Percentiles rank a stretch among this genome's conserved stretches.
Conservation (phyloP, 2,888 invertebrate genomes). For the Phyto melanocephala region DNA sequence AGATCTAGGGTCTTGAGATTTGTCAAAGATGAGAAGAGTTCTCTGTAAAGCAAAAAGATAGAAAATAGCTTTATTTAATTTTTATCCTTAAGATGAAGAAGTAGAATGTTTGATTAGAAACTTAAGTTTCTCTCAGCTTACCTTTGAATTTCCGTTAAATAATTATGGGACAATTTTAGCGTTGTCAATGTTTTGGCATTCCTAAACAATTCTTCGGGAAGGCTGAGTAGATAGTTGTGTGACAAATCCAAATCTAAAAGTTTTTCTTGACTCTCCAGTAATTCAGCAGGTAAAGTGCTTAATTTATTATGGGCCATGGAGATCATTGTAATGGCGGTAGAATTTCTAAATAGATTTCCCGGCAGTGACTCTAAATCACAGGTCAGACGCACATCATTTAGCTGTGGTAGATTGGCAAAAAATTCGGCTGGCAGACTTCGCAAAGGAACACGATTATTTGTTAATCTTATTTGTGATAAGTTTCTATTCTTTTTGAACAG, state of each 20-base stretch:
- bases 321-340: constrained; percentile 81
- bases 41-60: constrained; percentile 71
- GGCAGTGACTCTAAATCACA: constrained; percentile 82
- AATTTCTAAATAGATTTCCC: constrained; percentile 83
- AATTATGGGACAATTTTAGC: constrained; percentile 84
- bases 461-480: constrained; percentile 80
- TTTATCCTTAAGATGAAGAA: too few relatives aligned
- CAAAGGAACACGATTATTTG: constrained; percentile 82
- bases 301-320: constrained; percentile 82
- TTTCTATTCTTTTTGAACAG: constrained; percentile 81
- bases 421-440: constrained; percentile 81
- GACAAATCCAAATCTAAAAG: constrained; percentile 83
- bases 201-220: constrained; percentile 82
- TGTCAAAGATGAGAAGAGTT: constrained; percentile 76
- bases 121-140: constrained; percentile 75
- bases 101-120: too few relatives aligned
- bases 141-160: constrained; percentile 81
- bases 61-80: background rate
- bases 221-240: constrained; percentile 82
- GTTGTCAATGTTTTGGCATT: constrained; percentile 81
- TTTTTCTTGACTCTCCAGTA: constrained; percentile 83
- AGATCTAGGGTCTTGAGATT: constrained; percentile 80
- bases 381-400: constrained; percentile 81
- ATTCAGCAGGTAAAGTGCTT: constrained; percentile 80
- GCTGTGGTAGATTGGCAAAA: constrained; percentile 82